Evolutionary conservation across 1,140 invertebrate genomes (phyloP).

Genomic region (Himalopsyche phryganea): DNA sequence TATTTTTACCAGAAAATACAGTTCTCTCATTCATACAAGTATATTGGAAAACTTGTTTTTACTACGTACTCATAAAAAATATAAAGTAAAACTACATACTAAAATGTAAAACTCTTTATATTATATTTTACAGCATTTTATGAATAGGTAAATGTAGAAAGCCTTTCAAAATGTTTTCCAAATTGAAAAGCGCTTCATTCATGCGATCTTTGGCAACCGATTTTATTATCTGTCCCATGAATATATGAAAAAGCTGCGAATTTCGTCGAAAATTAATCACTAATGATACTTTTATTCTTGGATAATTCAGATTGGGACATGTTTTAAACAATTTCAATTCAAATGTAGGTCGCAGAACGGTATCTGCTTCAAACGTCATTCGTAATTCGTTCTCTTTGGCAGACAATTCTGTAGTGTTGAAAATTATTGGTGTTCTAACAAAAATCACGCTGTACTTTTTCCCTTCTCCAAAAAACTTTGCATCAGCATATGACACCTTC

Average conservation of each 20-base stretch:
- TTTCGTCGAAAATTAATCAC: slow-evolving; percentile 5
- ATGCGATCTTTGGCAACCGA: slow-evolving; percentile 11
- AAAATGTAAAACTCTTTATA: neutral
- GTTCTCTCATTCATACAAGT: too few species aligned
- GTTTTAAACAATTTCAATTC: slow-evolving; percentile 12
- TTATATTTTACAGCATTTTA: neutral
- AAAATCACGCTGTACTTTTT: slow-evolving; percentile 21
- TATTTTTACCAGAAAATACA: too few species aligned
- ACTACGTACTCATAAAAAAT: neutral
- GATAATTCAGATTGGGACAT: slow-evolving; percentile 1
- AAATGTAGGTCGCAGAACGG: slow-evolving; percentile 13
- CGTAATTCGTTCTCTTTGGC: neutral
- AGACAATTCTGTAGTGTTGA: slow-evolving; percentile 11
- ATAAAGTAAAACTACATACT: neutral
- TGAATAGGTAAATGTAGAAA: neutral
- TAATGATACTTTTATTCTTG: slow-evolving; percentile 9
- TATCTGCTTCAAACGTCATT: slow-evolving; percentile 6
- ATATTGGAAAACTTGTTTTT: too few species aligned
- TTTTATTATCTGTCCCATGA: slow-evolving; percentile 11
- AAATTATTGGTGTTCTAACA: slow-evolving; percentile 7
- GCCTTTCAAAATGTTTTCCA: slow-evolving; percentile 9
- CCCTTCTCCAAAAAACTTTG: slow-evolving; percentile 7
- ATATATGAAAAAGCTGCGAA: slow-evolving; percentile 10
- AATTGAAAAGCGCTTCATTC: slow-evolving; percentile 10
- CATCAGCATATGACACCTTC: slow-evolving; percentile 10